These are phyloP conservation scores for Hyperoplus lanceolatus DNA, from an alignment of 2,797 vertebrate species.

Conservation along the genomic window DNA sequence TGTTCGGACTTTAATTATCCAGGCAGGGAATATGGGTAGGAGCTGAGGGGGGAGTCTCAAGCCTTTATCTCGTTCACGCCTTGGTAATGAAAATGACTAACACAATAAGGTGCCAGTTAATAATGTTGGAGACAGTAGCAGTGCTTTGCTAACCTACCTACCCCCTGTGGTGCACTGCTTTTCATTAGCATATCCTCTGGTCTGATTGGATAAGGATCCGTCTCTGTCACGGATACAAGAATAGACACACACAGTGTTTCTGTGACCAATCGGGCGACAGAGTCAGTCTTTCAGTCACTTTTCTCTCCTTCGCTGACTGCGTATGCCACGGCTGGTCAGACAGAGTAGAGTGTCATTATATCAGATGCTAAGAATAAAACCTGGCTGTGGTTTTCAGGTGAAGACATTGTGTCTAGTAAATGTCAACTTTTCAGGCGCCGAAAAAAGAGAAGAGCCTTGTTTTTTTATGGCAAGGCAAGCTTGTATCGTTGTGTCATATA, in stretches of 20 bases:
- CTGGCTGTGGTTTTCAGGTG: not conserved
- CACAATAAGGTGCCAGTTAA: slow-evolving; percentile 44
- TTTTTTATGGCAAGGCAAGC: not conserved
- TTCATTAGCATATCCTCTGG: slow-evolving; percentile 23
- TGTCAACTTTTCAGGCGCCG: slow-evolving; percentile 11
- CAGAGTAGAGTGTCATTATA: slow-evolving; percentile 1
- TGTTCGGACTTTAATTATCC: slow-evolving; percentile 72
- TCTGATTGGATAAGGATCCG: slow-evolving; percentile 42
- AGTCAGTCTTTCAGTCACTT: slow-evolving; percentile 13
- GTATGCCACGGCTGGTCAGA: slow-evolving; percentile 3
- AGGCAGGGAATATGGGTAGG: slow-evolving; percentile 56
- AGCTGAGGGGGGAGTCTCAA: slow-evolving; percentile 40
- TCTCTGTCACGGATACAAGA: slow-evolving; percentile 18
- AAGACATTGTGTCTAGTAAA: slow-evolving; percentile 20
- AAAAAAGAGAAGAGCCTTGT: slow-evolving; percentile 9
- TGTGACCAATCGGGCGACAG: slow-evolving; percentile 12
- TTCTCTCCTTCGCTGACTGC: not conserved
- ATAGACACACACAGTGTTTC: slow-evolving; percentile 26
- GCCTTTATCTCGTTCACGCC: slow-evolving; percentile 62
- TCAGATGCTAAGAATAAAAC: slow-evolving; percentile 8
- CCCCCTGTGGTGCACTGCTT: slow-evolving; percentile 29
- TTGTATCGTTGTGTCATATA: slow-evolving; percentile 5
- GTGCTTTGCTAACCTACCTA: slow-evolving; percentile 28
- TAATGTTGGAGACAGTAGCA: slow-evolving; percentile 26
- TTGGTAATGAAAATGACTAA: slow-evolving; percentile 46